A percentile compares a stretch with the other conserved stretches of the same genome.
These are phyloP conservation scores for Chionis minor DNA, from an alignment of 2,113 vertebrate species.

Conservation along the genomic window DNA sequence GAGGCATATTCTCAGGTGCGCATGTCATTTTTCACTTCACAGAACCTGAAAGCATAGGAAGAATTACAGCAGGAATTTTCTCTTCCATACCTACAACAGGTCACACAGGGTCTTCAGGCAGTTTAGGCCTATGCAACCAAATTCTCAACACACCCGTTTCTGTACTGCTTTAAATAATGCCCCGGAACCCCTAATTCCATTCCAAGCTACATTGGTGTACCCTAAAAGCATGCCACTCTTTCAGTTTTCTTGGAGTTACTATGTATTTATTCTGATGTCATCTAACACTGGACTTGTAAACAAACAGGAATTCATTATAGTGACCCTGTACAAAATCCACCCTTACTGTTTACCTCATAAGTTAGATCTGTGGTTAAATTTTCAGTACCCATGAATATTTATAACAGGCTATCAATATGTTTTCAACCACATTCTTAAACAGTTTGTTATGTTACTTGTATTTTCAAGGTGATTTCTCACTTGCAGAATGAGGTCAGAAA, in stretches of 20 bases:
- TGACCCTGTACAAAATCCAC: neutral
- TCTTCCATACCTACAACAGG: neutral
- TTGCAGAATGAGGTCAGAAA: neutral
- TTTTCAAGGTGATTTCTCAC: constrained; percentile 36
- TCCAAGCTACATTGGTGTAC: neutral
- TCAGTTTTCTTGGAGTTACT: neutral
- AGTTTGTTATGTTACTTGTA: neutral
- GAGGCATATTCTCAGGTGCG: neutral
- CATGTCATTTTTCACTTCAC: neutral
- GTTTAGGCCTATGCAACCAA: neutral
- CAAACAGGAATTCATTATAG: neutral
- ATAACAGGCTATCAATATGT: neutral
- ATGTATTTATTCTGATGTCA: neutral
- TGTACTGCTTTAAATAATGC: neutral
- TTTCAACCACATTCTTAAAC: neutral
- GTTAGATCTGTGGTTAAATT: neutral
- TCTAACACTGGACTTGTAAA: neutral
- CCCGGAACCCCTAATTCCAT: neutral
- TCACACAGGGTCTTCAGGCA: neutral
- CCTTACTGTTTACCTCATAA: neutral
- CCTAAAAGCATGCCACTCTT: neutral
- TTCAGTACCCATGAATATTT: constrained; percentile 17
- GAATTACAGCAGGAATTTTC: neutral
- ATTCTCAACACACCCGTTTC: neutral
- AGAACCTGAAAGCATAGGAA: neutral